Conservation (phyloP, 1,140 invertebrate species). For the Lethrus apterus region DNA sequence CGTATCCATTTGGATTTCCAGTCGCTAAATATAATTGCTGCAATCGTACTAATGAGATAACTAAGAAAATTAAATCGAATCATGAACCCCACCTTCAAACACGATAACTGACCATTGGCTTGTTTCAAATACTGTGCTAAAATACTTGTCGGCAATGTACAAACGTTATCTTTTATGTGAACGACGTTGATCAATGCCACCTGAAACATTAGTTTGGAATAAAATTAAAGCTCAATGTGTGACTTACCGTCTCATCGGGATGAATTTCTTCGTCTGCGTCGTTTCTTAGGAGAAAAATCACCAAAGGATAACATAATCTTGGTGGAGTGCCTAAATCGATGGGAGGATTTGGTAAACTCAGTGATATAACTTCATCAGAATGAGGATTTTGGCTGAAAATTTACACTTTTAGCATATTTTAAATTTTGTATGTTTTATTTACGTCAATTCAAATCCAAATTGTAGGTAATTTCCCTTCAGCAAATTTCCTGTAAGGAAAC, state of each 20-base stretch:
- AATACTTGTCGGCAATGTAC: slow-evolving; percentile 67
- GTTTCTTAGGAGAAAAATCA: slow-evolving; percentile 60
- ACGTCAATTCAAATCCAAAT: slow-evolving; percentile 11
- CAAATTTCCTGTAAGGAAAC: slow-evolving; percentile 49
- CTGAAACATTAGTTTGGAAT: slow-evolving; percentile 42
- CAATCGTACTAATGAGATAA: background rate
- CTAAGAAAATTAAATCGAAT: background rate
- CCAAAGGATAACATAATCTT: slow-evolving; percentile 63
- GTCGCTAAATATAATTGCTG: slow-evolving; percentile 70
- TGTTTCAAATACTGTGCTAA: slow-evolving; percentile 75
- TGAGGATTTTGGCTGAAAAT: slow-evolving; percentile 54
- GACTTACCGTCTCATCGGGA: slow-evolving; percentile 65
- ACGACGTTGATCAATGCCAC: slow-evolving; percentile 71
- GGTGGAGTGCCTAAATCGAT: slow-evolving; percentile 63
- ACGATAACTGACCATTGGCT: slow-evolving; percentile 71
- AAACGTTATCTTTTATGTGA: slow-evolving; percentile 69
- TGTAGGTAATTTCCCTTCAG: slow-evolving; percentile 47
- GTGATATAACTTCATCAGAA: slow-evolving; percentile 54
- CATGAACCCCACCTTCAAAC: slow-evolving; percentile 58
- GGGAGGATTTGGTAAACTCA: slow-evolving; percentile 54
- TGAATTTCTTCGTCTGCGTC: slow-evolving; percentile 56
- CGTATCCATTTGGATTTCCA: slow-evolving; percentile 54
- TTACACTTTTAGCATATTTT: background rate
- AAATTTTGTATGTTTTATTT: slow-evolving; percentile 8
- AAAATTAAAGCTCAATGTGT: slow-evolving; percentile 4